Conservation (phyloP, 2,888 invertebrate genomes). For the Drosophila yooni region DNA sequence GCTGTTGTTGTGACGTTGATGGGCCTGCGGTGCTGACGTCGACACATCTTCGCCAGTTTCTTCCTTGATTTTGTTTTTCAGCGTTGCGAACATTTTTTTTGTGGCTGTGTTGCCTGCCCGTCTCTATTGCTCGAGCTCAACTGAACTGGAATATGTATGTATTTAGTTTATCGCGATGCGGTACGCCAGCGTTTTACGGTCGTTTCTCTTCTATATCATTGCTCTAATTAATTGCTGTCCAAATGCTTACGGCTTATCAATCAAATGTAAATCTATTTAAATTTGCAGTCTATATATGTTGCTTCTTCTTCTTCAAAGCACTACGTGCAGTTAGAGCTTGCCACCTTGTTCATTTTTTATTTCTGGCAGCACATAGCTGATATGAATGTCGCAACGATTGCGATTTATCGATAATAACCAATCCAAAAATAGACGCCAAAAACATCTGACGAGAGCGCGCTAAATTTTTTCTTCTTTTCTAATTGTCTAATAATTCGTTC, state of each 20-base stretch:
- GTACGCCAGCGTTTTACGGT: slow-evolving; percentile 17
- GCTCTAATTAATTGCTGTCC: slow-evolving; percentile 41
- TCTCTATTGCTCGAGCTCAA: slow-evolving; percentile 16
- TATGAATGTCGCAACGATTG: slow-evolving; percentile 1
- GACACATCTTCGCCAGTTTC: slow-evolving; percentile 93
- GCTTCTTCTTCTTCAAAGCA: slow-evolving; percentile 45
- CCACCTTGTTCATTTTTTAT: slow-evolving; percentile 37
- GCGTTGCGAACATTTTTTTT: slow-evolving; percentile 91
- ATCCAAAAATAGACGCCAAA: slow-evolving; percentile 60
- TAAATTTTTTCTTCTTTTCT: slow-evolving; percentile 66
- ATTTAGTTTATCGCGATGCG: slow-evolving; percentile 24
- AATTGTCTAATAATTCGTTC: slow-evolving; percentile 33
- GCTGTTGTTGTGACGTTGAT: slow-evolving; percentile 48
- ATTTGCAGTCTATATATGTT: slow-evolving; percentile 44
- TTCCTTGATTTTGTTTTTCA: slow-evolving; percentile 95
- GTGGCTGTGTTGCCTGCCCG: slow-evolving; percentile 9
- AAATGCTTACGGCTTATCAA: slow-evolving; percentile 61
- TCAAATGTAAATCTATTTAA: slow-evolving; percentile 73
- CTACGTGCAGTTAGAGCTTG: slow-evolving; percentile 40
- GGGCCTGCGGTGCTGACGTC: slow-evolving; percentile 53
- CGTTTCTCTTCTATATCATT: slow-evolving; percentile 56
- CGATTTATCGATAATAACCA: slow-evolving; percentile 40
- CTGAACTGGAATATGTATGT: slow-evolving; percentile 15
- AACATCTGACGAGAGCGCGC: slow-evolving; percentile 70
- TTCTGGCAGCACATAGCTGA: slow-evolving; percentile 45